Conservation (phyloP, 35 echinoderm and acorn worm genomes). For the Anneissia japonica region DNA sequence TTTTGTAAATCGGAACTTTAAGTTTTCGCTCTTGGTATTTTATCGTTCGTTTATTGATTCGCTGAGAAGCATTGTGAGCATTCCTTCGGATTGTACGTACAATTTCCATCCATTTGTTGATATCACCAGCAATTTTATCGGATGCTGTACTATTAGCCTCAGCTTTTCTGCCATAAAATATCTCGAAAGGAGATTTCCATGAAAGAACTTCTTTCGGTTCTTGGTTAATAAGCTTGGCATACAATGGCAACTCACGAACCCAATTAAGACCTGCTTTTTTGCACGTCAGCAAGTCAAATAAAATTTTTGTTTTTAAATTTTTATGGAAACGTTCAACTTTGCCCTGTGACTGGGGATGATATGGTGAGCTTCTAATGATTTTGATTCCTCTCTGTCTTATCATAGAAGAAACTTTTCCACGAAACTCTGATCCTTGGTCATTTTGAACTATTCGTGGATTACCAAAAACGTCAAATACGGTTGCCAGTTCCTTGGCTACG, state of each 20-base stretch:
- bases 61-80: neutral
- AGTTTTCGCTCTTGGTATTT: constrained; percentile 6
- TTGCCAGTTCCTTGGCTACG: constrained; percentile 1
- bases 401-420: neutral
- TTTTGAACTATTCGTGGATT: constrained; percentile 9
- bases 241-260: neutral
- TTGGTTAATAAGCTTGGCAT: constrained; percentile 5
- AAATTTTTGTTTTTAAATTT: constrained; percentile 2
- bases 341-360: constrained; percentile 16
- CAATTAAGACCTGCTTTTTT: constrained; percentile 16
- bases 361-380: constrained; percentile 15
- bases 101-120: neutral
- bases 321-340: constrained; percentile 24
- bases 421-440: constrained; percentile 20
- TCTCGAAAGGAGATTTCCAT: constrained; percentile 9
- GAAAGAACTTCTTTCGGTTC: constrained; percentile 1
- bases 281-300: constrained; percentile 1
- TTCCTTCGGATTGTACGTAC: neutral
- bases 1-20: constrained; percentile 10
- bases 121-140: neutral
- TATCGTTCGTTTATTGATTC: neutral
- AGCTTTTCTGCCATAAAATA: constrained; percentile 19
- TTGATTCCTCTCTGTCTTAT: neutral
- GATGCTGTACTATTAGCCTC: neutral
- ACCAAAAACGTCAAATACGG: constrained; percentile 7